Evolutionary conservation across 2,888 invertebrate genomes (phyloP), one percentile per base, ranked within the genome.

Genomic region (Pharmacophagus antenor): DNA sequence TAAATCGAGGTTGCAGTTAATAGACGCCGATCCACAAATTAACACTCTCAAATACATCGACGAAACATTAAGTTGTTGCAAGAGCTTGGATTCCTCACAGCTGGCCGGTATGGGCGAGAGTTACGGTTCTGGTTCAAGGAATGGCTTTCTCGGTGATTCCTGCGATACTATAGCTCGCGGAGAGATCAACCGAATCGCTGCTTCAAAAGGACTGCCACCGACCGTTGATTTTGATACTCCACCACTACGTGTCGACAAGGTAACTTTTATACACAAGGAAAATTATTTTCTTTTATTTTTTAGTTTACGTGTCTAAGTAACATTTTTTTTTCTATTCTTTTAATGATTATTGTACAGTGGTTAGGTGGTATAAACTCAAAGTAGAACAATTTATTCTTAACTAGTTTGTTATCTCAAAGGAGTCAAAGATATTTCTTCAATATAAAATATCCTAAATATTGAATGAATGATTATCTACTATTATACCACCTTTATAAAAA

Each of bases 11-110:
- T 71, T 87, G 49, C 86, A 89, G 62, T 71, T 91, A 0, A 79
- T 90, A 59, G 91, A 91, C 57, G 87, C 88, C 21, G 91, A 91
- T 64, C 87, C 88, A 4, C 90, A 90, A 67, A 91, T 93, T 27
- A 93, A 93, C 61, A 93, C 92, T 44, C 79, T 93, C 37, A 93
- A 93, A 70, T 93, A 92, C 65, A 93, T 93, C 63, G 93, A 93
- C 67, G 93, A 93, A 70, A 91, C 89, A 0, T 65, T 90, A 46
- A 91, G 91, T 66, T 88, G 81, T 64, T 90, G 91, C 56, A 91
- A 91, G 67, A 91, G 91, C 65, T 72, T 90, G 49, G 91, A 91
- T 64, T 91, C 91, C 0, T 72, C 88, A 5, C 90, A 91, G 64
- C 73, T 90, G 48, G 88, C 80, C 2, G 91, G 90, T 2, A 85